Conservation (phyloP, 2,888 invertebrate genomes). For the Galerucella calmariensis region DNA sequence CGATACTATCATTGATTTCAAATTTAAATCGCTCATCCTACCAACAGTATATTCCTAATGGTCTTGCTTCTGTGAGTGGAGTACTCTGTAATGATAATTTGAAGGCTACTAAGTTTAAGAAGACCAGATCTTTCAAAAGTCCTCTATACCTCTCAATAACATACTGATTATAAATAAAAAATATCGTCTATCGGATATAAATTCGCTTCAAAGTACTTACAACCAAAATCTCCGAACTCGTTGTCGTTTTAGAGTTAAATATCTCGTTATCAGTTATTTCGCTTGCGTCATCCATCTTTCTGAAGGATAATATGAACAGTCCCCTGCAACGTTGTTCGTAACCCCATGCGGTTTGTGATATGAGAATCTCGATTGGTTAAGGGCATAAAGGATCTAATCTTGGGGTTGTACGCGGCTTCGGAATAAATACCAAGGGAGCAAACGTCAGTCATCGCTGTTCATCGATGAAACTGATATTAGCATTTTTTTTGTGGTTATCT, state of each 20-base stretch:
- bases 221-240: not conserved
- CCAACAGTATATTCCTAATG: no score
- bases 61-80: no score
- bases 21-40: no score
- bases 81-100: no score
- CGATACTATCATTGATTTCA: no score
- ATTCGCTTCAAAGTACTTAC: not conserved
- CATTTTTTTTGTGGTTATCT: not conserved
- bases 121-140: no score
- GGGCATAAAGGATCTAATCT: conserved; percentile 39
- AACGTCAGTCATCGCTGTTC: conserved; percentile 16
- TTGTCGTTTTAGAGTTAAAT: conserved; percentile 22
- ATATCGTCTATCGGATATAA: not conserved
- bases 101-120: no score
- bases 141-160: no score
- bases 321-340: conserved; percentile 39
- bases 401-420: conserved; percentile 25
- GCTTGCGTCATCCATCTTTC: conserved; percentile 49
- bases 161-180: not conserved
- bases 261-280: conserved; percentile 47
- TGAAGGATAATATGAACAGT: conserved; percentile 46
- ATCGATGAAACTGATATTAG: not conserved
- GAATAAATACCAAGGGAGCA: conserved; percentile 14
- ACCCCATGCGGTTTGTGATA: conserved; percentile 49
- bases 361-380: conserved; percentile 52